Evolutionary conservation across 1,140 invertebrate genomes (phyloP).

Genomic region (Drosophila repletoides): DNA sequence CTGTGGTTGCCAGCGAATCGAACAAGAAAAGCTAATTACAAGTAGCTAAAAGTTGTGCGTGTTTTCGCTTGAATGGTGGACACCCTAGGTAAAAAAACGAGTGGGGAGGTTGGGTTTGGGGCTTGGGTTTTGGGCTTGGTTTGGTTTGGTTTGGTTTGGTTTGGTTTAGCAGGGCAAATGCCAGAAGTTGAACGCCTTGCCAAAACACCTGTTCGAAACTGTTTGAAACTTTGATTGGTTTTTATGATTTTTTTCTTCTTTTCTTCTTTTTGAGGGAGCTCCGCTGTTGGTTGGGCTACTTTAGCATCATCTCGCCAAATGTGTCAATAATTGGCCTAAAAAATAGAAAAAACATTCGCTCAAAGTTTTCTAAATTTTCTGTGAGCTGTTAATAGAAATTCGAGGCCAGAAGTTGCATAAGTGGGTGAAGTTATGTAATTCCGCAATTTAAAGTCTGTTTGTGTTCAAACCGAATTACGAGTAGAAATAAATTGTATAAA

Average conservation of each 20-base stretch:
- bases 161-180: slow-evolving; percentile 8
- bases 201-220: slow-evolving; percentile 66
- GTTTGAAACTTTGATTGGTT: slow-evolving; percentile 76
- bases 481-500: too few species aligned
- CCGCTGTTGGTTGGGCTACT: slow-evolving; percentile 15
- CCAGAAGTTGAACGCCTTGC: neutral
- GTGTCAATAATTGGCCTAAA: slow-evolving; percentile 73
- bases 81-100: slow-evolving; percentile 9
- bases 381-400: slow-evolving; percentile 18
- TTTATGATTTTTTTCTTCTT: slow-evolving; percentile 60
- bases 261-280: neutral
- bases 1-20: slow-evolving; percentile 65
- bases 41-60: slow-evolving; percentile 78
- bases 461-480: neutral
- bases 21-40: slow-evolving; percentile 80
- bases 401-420: neutral
- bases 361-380: slow-evolving; percentile 17
- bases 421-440: slow-evolving; percentile 1
- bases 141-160: too few species aligned
- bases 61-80: slow-evolving; percentile 57
- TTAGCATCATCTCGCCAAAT: slow-evolving; percentile 45
- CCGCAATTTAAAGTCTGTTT: slow-evolving; percentile 2
- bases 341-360: too few species aligned
- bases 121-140: too few species aligned
- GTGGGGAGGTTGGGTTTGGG: too few species aligned